Evolutionary conservation across 2,113 vertebrate species (phyloP), one percentile per base, ranked within the genome.

Genomic region (Notothenia rossii): DNA sequence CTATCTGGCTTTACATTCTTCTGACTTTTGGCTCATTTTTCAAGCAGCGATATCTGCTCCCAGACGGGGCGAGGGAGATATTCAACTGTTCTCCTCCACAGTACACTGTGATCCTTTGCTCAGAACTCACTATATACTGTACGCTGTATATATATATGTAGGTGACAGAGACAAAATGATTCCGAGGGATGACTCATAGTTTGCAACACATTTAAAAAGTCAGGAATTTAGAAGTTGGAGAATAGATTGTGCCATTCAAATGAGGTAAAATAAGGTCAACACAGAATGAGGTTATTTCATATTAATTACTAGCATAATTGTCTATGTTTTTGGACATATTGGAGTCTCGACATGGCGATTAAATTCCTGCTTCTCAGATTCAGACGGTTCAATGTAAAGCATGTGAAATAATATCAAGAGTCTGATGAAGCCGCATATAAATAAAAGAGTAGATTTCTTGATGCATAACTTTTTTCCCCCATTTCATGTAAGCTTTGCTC

Each of bases 1-100:
- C 86, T 89, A 92, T 93, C 93, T 91, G n/a, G 75, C 89, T 74
- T 89, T 73, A 89, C 89, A 93, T 91, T 91, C 82, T 54, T 89
- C 82, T 77, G 89, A 90, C 87, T 91, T 81, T 59, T 61, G 75
- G 54, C 72, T 90, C 91, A 91, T 93, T 94, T 85, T 91, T 92
- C 91, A 93, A 86, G 72, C 86, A n/a, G 46, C 13, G 46, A 71
- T 50, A 82, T 87, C 70, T 64, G 80, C 87, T 77, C 56, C 20
- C 45, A 87, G 74, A 77, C 82, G 83, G 79, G 83, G 81, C 76
- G 14, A 83, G 77, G 79, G 79, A 73, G 82, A 88, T 80, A 85
- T 79, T 77, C 81, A 75, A 51, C 81, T 77, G 77, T 53, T 82
- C 62, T 58, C 62, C 20, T 29, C 68, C 66, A 10, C 14, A 70